These are phyloP conservation scores for Boloria euphrosyne DNA, from an alignment of 2,888 invertebrate species.

Conservation along the genomic window DNA sequence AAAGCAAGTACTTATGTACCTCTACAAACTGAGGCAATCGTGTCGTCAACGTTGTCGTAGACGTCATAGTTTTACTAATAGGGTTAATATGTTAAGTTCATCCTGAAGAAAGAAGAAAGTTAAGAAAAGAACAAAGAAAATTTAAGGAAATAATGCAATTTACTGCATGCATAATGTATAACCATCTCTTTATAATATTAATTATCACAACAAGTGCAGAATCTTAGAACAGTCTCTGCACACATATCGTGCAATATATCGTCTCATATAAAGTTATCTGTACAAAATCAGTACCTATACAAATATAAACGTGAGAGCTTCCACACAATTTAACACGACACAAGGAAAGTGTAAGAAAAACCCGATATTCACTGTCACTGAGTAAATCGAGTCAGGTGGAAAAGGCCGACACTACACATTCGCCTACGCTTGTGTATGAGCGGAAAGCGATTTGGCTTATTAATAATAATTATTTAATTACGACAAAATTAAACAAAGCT, in stretches of 20 bases:
- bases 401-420: constrained; percentile 50
- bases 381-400: constrained; percentile 59
- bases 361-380: constrained; percentile 54
- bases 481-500: not conserved
- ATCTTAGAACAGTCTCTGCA: too few relatives aligned
- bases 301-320: constrained; percentile 44
- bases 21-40: too few relatives aligned
- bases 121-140: not conserved
- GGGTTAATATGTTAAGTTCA: too few relatives aligned
- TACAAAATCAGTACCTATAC: constrained; percentile 6
- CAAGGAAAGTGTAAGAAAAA: constrained; percentile 53
- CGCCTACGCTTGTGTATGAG: constrained; percentile 31
- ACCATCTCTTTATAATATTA: too few relatives aligned
- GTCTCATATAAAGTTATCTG: not conserved
- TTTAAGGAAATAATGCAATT: too few relatives aligned
- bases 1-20: too few relatives aligned
- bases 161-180: too few relatives aligned
- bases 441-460: constrained; percentile 34
- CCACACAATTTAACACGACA: constrained; percentile 63
- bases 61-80: too few relatives aligned
- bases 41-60: too few relatives aligned
- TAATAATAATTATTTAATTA: not conserved
- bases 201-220: too few relatives aligned
- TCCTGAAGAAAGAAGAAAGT: too few relatives aligned
- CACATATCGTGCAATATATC: not conserved